These are phyloP conservation scores for Poecile atricapillus DNA, from an alignment of 2,113 vertebrate species.

Conservation along the genomic window DNA sequence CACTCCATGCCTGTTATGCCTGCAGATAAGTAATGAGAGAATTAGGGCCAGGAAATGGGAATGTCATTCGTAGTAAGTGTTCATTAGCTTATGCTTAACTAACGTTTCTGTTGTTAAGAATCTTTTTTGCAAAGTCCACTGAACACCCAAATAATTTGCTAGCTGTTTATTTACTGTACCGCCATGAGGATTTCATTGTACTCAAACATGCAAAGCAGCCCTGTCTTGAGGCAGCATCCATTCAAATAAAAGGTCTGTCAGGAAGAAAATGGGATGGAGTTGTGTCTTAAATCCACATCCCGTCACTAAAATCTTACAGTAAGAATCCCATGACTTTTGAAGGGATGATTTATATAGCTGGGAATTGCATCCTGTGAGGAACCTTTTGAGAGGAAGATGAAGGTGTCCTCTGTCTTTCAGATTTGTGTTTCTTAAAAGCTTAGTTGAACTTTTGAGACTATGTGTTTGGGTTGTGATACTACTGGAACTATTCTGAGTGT, in stretches of 20 bases:
- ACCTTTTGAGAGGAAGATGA: background rate
- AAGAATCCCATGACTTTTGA: background rate
- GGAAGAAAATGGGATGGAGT: background rate
- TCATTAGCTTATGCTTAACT: conserved; percentile 36
- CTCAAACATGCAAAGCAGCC: background rate
- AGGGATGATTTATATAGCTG: background rate
- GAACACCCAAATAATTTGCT: background rate
- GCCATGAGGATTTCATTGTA: background rate
- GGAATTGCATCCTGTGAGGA: background rate
- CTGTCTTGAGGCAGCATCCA: background rate
- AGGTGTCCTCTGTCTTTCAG: background rate
- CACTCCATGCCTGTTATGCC: background rate
- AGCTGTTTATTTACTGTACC: conserved; percentile 3
- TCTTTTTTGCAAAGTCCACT: background rate
- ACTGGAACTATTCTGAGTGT: background rate
- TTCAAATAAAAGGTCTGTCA: background rate
- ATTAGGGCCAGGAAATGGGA: conserved; percentile 1
- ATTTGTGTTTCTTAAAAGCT: background rate
- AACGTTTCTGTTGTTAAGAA: background rate
- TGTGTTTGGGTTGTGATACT: background rate
- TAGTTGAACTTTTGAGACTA: background rate
- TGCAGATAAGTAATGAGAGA: conserved; percentile 18
- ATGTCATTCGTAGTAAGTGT: background rate
- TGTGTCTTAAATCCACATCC: background rate
- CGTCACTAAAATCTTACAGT: background rate